Base-by-base conservation (phyloP, 2,888 invertebrate species). In the Lasioglossum figueresi region DNA sequence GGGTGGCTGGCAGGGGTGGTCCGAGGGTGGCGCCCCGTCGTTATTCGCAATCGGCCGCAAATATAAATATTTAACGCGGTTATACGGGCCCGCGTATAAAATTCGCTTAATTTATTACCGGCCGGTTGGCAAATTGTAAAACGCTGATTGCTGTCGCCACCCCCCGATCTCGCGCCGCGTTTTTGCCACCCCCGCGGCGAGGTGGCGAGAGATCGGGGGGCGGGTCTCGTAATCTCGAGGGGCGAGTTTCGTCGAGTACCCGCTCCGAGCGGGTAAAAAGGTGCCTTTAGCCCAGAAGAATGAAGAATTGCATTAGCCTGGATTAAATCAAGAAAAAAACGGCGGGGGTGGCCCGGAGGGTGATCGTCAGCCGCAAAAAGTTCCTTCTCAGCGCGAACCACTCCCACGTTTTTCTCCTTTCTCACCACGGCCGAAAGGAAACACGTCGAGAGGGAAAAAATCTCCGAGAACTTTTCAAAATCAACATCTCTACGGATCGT, bases 31-130 rank as follows among this genome's bases (percentile, higher is more conserved):
- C 23, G 23, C 71, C 82, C 76, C 48, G 83, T 40, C 84, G 79
- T 77, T 82, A 80, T 83, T 88, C 86, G 87, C 84, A 80, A 88
- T 88, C 88, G 87, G 80, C 88, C 83, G 77, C 87, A 86, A 89
- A 89, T 90, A 91, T 92, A 91, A 92, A 92, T 92, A 91, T 92
- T 92, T 92, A 91, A 92, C 88, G 88, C 84, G 86, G 84, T 92
- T 90, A 91, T 91, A 84, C 83, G 78, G 86, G 83, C 82, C 52
- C n/a, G 85, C 79, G 90, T 88, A 91, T 92, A 88, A 92, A 91
- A 92, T 90, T 90, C 88, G 84, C 81, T 89, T 88, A 91, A 90
- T 92, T 91, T 89, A 89, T 90, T 87, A 87, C 88, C 80, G 73
- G 84, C 82, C 82, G 88, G 82, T 72, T 82, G 88, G 86, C 86